phyloP scores from a whole-genome alignment of 2,113 vertebrate genomes.

The Phocoena sinus region DNA sequence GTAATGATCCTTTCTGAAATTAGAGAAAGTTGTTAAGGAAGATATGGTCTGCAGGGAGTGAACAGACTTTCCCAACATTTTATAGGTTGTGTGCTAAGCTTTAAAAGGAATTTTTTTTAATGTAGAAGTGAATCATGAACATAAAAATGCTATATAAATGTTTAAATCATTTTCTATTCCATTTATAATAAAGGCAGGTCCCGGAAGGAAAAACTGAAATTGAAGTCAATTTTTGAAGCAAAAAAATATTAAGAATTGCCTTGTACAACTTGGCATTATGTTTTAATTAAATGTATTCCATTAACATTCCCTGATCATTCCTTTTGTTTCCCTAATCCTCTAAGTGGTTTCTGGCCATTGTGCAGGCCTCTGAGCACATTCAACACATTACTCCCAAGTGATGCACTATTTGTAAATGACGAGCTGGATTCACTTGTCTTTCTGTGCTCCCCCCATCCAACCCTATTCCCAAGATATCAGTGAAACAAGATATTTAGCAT shows the following conservation, averaged over 20 bases:
- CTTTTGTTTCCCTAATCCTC: neutral
- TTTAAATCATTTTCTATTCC: slow-evolving; percentile 20
- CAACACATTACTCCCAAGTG: neutral
- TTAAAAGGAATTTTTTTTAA: neutral
- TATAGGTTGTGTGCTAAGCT: slow-evolving; percentile 6
- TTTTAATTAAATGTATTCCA: neutral
- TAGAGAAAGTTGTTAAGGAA: neutral
- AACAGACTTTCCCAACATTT: neutral
- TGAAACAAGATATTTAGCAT: neutral
- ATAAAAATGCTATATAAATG: slow-evolving; percentile 22
- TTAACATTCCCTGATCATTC: neutral
- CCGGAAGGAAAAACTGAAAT: neutral
- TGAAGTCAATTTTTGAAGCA: neutral
- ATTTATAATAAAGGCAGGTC: neutral
- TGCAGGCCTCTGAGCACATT: neutral
- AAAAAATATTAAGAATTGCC: neutral
- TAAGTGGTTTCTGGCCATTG: neutral
- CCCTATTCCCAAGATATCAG: neutral
- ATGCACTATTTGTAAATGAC: neutral
- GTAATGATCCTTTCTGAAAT: neutral
- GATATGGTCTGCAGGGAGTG: neutral
- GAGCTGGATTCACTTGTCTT: neutral
- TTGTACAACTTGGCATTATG: neutral
- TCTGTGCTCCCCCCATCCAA: neutral
- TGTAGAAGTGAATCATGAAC: neutral